These are phyloP conservation scores for Xestoiulus laeticollis DNA, from an alignment of 2,888 invertebrate genomes.

Conservation along the genomic window DNA sequence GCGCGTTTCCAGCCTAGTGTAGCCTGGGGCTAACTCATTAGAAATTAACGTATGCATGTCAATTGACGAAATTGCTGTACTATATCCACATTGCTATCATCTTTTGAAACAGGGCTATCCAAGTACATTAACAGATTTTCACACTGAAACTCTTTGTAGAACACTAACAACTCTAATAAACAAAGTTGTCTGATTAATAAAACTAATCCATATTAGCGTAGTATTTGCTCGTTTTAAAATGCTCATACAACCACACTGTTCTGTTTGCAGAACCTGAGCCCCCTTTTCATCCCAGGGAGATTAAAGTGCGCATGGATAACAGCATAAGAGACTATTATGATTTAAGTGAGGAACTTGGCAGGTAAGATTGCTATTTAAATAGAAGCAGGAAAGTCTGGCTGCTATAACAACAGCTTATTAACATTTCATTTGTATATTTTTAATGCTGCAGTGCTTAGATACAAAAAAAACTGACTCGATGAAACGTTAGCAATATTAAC, in stretches of 20 bases:
- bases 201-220: neutral
- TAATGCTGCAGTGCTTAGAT: conserved; percentile 26
- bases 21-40: no score
- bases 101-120: no score
- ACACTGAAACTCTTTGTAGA: neutral
- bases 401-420: conserved; percentile 44
- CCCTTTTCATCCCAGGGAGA: conserved; percentile 88
- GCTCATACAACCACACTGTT: conserved; percentile 19
- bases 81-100: no score
- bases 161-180: neutral
- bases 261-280: conserved; percentile 81
- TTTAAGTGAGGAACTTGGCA: conserved; percentile 89
- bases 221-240: conserved; percentile 12
- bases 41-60: no score
- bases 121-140: no score
- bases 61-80: no score
- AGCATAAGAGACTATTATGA: conserved; percentile 89
- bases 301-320: conserved; percentile 80
- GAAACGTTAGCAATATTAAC: conserved; percentile 8
- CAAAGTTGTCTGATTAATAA: neutral
- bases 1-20: no score
- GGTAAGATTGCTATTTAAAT: conserved; percentile 71
- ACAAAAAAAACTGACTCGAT: neutral
- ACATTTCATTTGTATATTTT: conserved; percentile 34
- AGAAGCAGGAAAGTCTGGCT: neutral